These are phyloP conservation scores for Halichoerus grypus DNA, from an alignment of 2,113 vertebrate genomes.

Conservation along the genomic window DNA sequence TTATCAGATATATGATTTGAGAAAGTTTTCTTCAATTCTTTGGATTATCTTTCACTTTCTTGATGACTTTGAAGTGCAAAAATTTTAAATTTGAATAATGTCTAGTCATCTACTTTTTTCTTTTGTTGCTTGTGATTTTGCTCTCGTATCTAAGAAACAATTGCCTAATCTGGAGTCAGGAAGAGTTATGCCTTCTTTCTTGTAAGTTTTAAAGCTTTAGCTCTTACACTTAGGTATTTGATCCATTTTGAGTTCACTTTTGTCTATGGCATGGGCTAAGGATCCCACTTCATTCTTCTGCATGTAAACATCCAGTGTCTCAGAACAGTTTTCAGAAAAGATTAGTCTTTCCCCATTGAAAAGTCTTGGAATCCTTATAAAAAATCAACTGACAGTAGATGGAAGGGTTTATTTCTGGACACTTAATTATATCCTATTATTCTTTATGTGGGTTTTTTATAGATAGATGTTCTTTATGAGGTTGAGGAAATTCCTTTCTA, in stretches of 20 bases:
- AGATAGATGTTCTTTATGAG: not conserved
- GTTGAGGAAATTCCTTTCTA: not conserved
- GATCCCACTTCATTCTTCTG: not conserved
- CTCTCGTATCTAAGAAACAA: not conserved
- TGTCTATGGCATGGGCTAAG: not conserved
- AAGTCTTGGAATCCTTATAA: not conserved
- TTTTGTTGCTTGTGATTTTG: not conserved
- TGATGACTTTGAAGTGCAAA: not conserved
- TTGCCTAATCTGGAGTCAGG: not conserved
- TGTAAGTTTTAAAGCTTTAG: not conserved
- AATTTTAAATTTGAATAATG: not conserved
- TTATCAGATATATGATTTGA: not conserved
- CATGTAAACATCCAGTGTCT: not conserved
- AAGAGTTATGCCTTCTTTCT: not conserved
- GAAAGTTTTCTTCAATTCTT: not conserved
- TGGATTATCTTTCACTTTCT: not conserved
- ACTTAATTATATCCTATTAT: not conserved
- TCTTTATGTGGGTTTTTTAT: not conserved
- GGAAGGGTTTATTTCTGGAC: not conserved
- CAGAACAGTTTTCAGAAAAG: not conserved
- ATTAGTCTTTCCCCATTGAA: not conserved
- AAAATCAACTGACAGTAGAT: not conserved
- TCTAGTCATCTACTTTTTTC: not conserved
- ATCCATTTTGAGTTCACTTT: not conserved
- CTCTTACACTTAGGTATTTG: not conserved